Evolutionary conservation across 1,140 invertebrate species (phyloP), one percentile per base, ranked within the genome.

Genomic region (Drosophila orosa): DNA sequence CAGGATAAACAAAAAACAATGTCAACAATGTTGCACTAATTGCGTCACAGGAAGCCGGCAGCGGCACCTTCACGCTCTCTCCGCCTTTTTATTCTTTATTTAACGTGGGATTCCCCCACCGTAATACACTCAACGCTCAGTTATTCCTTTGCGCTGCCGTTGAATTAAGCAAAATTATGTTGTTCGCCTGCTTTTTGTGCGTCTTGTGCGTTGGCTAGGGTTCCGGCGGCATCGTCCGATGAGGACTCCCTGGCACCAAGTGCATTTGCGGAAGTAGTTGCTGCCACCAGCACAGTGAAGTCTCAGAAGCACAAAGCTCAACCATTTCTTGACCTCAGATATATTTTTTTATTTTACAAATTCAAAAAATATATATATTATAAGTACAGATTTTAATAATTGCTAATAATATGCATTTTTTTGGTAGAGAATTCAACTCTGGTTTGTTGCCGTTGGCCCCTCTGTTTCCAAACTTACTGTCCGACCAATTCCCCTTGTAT

Each of bases 21-120:
- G 62, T 60, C 76, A 89, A 89, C 82, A 85, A 85, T 87, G 80
- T 89, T 89, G 80, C 84, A 86, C 82, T 85, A 85, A 85, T 85
- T 85, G 82, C 82, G 78, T 63, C 60, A 74, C 74, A 85, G 82
- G 82, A 85, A 86, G 81, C 15, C 45, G 45, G 45, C 77, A 48
- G 76, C 73, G 55, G 47, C 69, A 76, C 35, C 65, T 61, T 48
- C 37, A 75, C 55, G 35, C 58, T 57, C 52, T 57, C 52, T 63
- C 54, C 37, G 24, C 50, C 24, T 17, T 25, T 68, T 50, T 59
- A 27, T 29, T 19, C 27, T 40, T 42, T 37, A 54, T 22, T 35
- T 35, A 35, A 24, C 50, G 31, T 24, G 19, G 50, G 50, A 54
- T 54, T 48, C 25, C 44, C 44, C 17, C 27, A 9, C 25, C 25